phyloP scores from a whole-genome alignment of 2,113 vertebrate genomes.

The Oxygymnocypris stewartii region DNA sequence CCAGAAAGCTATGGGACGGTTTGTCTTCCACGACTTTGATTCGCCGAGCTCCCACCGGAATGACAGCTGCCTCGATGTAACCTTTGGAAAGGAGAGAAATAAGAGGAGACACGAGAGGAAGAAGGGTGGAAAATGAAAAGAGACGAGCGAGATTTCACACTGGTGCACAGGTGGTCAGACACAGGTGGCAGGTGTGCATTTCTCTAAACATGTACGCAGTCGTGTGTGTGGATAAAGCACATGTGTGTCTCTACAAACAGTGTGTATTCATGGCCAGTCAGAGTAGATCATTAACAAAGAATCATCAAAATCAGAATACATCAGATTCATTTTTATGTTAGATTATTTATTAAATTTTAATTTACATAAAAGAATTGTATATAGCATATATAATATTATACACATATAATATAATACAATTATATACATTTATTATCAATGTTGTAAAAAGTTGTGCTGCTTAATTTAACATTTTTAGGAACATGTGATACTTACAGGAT shows the following conservation, averaged over 20 bases:
- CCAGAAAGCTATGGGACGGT: conserved; percentile 96
- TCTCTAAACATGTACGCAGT: background rate
- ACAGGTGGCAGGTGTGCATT: conserved; percentile 1
- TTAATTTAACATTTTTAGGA: too few species aligned
- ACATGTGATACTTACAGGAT: too few species aligned
- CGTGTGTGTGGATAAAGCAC: background rate
- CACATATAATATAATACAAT: too few species aligned
- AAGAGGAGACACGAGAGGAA: conserved; percentile 12
- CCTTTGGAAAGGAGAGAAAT: conserved; percentile 71
- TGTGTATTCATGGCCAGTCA: conserved; percentile 17
- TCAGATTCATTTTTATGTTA: too few species aligned
- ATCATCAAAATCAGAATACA: background rate
- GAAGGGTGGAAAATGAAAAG: conserved; percentile 5
- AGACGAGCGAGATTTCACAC: background rate
- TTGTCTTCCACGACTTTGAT: conserved; percentile 95
- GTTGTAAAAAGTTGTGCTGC: too few species aligned
- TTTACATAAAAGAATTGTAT: too few species aligned
- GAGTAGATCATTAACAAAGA: conserved; percentile 38
- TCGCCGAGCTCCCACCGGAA: conserved; percentile 90
- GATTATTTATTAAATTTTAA: too few species aligned
- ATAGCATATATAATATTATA: too few species aligned
- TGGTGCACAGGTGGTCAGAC: background rate
- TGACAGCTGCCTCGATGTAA: conserved; percentile 92
- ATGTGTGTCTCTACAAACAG: background rate
- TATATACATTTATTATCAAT: too few species aligned